Base-by-base conservation (phyloP, 2,888 invertebrate species). In the Brachyptera putata region DNA sequence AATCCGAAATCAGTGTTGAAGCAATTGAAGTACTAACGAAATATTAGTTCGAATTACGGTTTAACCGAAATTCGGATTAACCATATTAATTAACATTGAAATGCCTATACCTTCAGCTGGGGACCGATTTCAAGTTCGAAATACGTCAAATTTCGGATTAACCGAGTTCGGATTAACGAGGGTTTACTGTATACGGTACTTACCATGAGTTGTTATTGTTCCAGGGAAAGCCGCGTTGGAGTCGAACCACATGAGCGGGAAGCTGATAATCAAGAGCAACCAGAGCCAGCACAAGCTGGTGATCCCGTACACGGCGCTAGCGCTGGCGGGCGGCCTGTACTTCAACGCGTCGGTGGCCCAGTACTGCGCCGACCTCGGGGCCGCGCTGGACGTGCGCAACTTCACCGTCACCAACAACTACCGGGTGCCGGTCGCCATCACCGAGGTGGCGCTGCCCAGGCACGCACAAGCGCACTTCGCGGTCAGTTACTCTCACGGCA, bases 401-500 rank as follows among this genome's bases (percentile, higher is more conserved):
- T 77, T 88, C 66, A 76, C 78, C 56, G 78, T 90, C 62, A 82
- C 83, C 57, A 93, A 92, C 75, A 82, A 82, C 67, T 91, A 89
- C 73, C 80, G 84, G 69, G 79, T 84, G 67, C 84, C 90, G 7
- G 73, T 93, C 61, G 85, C 85, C 62, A 77, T 93, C 64, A 84
- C 84, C 63, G 88, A 89, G 72, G 80, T 87, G 43, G 81, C 84
- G 7, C 74, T 91, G 66, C 79, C 84, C 4, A 71, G 77, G 16
- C 84, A 84, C 61, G 82, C 83, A 55, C 76, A 77, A 65, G 74
- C 77, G 62, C 79, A 80, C 72, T 86, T 87, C 77, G 77, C 79
- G 72, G 84, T 86, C 75, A 75, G 75, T 16, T n/a, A n/a, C n/a
- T n/a, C n/a, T n/a, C n/a, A n/a, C n/a, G n/a, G n/a, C n/a, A n/a